Evolutionary conservation across 2,797 vertebrate genomes (phyloP), one percentile per base, ranked within the genome.

Genomic region (Molothrus aeneus): DNA sequence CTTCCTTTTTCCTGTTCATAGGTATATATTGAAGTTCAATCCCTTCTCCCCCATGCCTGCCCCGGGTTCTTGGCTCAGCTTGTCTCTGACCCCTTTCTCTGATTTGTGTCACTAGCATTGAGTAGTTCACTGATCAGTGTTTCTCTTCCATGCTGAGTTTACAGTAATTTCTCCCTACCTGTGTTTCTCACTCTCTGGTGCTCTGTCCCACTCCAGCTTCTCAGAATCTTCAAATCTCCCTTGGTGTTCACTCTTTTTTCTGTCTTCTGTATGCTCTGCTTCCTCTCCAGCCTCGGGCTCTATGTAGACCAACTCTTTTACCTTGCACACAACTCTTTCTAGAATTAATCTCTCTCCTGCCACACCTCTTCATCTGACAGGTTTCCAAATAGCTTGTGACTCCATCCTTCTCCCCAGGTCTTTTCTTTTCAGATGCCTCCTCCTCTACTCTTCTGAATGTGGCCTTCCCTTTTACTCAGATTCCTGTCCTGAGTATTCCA

Each of bases 171-270:
- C 24, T 69, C 29, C 42, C 21, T 56, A 14, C 19, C 7, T 40
- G 22, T 5, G 2, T 91, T 91, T 91, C 59, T 90, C 2, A 1
- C 17, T 34, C 1, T 50, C 34, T 84, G 7, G 74, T 61, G 40
- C 54, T 73, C 36, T 7, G 3, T 48, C 24, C 28, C 25, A 22
- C 47, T 68, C 29, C 38, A 91, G 15, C 10, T 89, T 69, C 74
- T 87, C 47, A 79, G 34, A 56, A 20, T 69, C 71, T 79, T 75
- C 43, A 20, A 11, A 11, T 57, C 19, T 31, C 36, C 19, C 40
- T 84, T 63, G 2, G 14, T 0, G 0, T 72, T 84, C n/a, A 65
- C 10, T 1, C 19, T 40, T 2, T 83, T 71, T 74, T 80, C 69
- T 88, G 32, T 70, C 45, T 69, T 80, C 50, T 7, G 0, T 69